phyloP scores from a whole-genome alignment of 1,140 invertebrate genomes.

The Phenacoccus solenopsis region DNA sequence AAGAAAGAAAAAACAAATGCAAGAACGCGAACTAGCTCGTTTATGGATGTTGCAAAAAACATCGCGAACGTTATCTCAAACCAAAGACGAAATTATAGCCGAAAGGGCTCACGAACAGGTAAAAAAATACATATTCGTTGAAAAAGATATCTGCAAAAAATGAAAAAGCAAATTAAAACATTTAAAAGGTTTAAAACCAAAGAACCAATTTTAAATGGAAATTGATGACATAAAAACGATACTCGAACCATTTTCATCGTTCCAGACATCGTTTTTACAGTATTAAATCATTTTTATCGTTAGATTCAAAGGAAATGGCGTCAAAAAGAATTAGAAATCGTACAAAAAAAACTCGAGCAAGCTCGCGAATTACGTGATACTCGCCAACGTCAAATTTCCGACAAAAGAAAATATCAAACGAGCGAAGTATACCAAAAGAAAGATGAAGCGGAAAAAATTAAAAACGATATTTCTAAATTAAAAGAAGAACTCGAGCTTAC shows the following conservation, averaged over 20 bases:
- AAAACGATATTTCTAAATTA: conserved; percentile 27
- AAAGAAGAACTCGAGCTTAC: background rate
- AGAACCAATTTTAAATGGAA: too few relatives aligned
- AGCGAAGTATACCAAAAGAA: conserved; percentile 46
- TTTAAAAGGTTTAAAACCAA: too few relatives aligned
- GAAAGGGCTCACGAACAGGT: background rate
- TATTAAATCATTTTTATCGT: background rate
- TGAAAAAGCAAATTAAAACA: too few relatives aligned
- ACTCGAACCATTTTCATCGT: background rate
- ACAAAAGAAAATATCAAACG: conserved; percentile 40
- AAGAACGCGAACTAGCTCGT: conserved; percentile 7
- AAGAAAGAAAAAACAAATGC: background rate
- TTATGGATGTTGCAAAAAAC: conserved; percentile 7
- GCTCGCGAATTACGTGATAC: conserved; percentile 31
- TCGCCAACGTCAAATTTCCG: conserved; percentile 38
- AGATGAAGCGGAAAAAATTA: conserved; percentile 42
- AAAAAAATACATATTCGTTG: too few relatives aligned
- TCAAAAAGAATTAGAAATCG: conserved; percentile 32
- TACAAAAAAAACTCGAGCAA: conserved; percentile 28
- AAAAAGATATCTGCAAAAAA: too few relatives aligned
- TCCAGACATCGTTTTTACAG: background rate
- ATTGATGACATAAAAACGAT: too few relatives aligned
- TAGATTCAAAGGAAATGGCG: conserved; percentile 35
- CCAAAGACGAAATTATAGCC: conserved; percentile 6
- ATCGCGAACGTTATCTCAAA: background rate